Evolutionary conservation across 1,140 invertebrate genomes (phyloP), one percentile per base, ranked within the genome.

Genomic region (Himalopsyche phryganea): DNA sequence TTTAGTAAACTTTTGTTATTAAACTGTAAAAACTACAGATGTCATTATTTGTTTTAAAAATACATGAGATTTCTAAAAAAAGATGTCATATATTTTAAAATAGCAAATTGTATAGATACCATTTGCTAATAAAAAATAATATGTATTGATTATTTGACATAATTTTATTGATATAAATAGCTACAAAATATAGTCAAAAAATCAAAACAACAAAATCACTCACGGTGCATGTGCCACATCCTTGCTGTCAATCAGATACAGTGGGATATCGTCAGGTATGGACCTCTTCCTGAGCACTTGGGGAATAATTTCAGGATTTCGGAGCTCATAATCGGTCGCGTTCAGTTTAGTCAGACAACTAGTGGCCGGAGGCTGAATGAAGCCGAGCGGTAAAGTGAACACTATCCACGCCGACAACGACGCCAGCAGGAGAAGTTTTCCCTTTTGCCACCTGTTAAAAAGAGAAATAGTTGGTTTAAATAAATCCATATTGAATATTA

Each of bases 341-440:
- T 98, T 96, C 44, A 81, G 78, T 1, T 80, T 78, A 28, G 89
- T 78, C 63, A 93, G 81, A 71, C 97, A 98, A 6, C 88, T 89
- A 11, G 92, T 88, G 1, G 94, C 88, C 6, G 91, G 87, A 0
- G 97, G 96, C 68, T 96, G 90, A 53, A 98, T 90, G 69, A 96
- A 96, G 19, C 94, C 94, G 60, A 99, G 74, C 0, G 95, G 92
- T 45, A 98, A 79, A 6, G 96, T 99, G 75, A 98, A 99, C 10
- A 98, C 82, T 20, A 98, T 92, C 94, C 96, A 98, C 50, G 91
- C 92, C 3, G 89, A 83, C 10, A 99, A 76, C 0, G 96, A 96
- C 33, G 88, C 89, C n/a, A 99, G 72, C 33, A 99, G 76, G 48
- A 99, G 81, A 36, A 87, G 76, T 72, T 96, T 93, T 7, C 91